A percentile compares a stretch with the other conserved stretches of the same genome.
These are phyloP conservation scores for Simalia tracyae DNA, from an alignment of 2,797 vertebrate genomes.

Conservation along the genomic window DNA sequence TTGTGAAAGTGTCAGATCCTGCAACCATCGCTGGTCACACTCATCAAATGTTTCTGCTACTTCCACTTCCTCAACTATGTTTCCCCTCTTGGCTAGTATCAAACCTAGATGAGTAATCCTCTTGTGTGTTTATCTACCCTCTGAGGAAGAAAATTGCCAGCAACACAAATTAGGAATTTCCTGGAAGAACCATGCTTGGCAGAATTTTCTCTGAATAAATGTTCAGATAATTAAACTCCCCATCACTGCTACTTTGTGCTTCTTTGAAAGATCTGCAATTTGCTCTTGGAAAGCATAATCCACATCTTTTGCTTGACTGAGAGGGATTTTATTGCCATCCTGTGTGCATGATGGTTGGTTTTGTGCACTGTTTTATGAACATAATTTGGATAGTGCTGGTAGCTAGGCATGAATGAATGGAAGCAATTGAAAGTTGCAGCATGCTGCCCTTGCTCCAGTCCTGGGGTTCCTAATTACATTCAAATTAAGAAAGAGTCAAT, in stretches of 20 bases:
- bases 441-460: not conserved
- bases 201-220: not conserved
- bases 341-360: not conserved
- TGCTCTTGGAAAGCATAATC: not conserved
- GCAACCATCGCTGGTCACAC: not conserved
- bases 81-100: not conserved
- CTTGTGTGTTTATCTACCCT: not conserved
- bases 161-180: not conserved
- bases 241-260: not conserved
- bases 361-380: not conserved
- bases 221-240: not conserved
- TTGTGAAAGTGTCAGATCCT: not conserved
- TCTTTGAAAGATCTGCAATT: not conserved
- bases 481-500: not conserved
- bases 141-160: not conserved
- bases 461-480: not conserved
- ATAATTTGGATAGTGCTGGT: not conserved
- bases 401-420: not conserved
- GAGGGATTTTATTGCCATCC: not conserved
- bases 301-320: not conserved
- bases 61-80: not conserved
- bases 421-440: not conserved
- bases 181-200: not conserved
- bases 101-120: not conserved
- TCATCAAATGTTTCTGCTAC: not conserved